Evolutionary conservation across 2,888 invertebrate genomes (phyloP).

Genomic region (Hylaea fasciaria): DNA sequence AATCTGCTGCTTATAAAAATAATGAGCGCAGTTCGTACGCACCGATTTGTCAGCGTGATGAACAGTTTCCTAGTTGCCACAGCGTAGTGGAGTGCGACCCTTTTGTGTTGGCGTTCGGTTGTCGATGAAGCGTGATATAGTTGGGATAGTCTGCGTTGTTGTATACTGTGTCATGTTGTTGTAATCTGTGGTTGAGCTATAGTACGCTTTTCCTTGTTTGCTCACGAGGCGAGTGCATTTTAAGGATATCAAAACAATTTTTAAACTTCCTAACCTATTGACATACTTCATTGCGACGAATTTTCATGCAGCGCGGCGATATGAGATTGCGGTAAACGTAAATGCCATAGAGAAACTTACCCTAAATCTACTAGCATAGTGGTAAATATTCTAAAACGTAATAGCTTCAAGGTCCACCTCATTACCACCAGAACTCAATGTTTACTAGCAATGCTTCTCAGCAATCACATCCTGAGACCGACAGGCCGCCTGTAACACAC

Average conservation of each 20-base stretch:
- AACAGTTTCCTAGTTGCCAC: constrained; percentile 51
- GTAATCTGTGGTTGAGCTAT: neutral
- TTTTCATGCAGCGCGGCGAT: no score
- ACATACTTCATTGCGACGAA: no score
- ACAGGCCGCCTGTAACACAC: constrained; percentile 36
- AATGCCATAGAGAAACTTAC: no score
- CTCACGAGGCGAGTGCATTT: no score
- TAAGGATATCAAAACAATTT: no score
- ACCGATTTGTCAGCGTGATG: constrained; percentile 60
- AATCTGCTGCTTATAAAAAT: constrained; percentile 40
- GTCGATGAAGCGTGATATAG: neutral
- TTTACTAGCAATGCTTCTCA: constrained; percentile 2
- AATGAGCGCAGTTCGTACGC: constrained; percentile 39
- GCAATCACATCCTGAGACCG: constrained; percentile 11
- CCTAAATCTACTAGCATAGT: no score
- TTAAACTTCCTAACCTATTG: no score
- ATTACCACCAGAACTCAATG: neutral
- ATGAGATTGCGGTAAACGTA: no score
- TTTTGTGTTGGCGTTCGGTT: constrained; percentile 7
- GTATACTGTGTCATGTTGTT: neutral
- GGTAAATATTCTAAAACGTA: no score
- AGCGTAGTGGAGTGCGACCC: constrained; percentile 1
- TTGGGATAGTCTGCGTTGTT: neutral
- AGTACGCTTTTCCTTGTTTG: no score
- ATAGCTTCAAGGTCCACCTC: no score